A percentile compares a stretch with the other conserved stretches of the same genome.
These are phyloP conservation scores for Diplosoma virens DNA, from an alignment of 23 tunicate species.

Conservation along the genomic window DNA sequence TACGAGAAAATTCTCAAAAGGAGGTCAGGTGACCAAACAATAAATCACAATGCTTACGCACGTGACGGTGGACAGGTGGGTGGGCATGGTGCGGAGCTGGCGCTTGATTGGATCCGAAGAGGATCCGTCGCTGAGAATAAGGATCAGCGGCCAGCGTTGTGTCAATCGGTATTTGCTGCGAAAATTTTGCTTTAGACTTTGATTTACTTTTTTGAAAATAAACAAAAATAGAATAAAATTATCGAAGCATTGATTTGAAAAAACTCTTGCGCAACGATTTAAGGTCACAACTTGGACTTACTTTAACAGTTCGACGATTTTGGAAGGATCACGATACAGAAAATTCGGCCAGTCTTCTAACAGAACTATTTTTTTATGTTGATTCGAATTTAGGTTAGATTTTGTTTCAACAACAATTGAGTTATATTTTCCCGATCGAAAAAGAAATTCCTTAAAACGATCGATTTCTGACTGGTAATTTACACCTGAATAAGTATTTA, in stretches of 20 bases:
- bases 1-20: background rate
- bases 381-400: too few relatives aligned
- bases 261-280: too few relatives aligned
- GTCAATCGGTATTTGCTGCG: slow-evolving; percentile 43
- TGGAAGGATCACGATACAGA: slow-evolving; percentile 49
- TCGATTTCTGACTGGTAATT: slow-evolving; percentile 38
- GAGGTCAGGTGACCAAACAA: background rate
- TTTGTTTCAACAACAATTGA: too few relatives aligned
- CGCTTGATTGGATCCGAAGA: slow-evolving; percentile 45
- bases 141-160: slow-evolving; percentile 57
- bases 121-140: slow-evolving; percentile 68
- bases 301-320: slow-evolving; percentile 39
- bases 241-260: background rate
- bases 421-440: slow-evolving; percentile 73
- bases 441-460: slow-evolving; percentile 72
- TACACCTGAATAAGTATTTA: slow-evolving; percentile 32
- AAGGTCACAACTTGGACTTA: background rate
- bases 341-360: slow-evolving; percentile 70
- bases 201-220: too few relatives aligned
- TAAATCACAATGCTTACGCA: background rate
- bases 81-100: background rate
- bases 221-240: background rate
- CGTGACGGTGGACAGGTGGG: background rate
- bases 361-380: slow-evolving; percentile 42
- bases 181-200: too few relatives aligned